Conservation (phyloP, 2,888 invertebrate genomes). For the Lepeophtheirus nordmannii region DNA sequence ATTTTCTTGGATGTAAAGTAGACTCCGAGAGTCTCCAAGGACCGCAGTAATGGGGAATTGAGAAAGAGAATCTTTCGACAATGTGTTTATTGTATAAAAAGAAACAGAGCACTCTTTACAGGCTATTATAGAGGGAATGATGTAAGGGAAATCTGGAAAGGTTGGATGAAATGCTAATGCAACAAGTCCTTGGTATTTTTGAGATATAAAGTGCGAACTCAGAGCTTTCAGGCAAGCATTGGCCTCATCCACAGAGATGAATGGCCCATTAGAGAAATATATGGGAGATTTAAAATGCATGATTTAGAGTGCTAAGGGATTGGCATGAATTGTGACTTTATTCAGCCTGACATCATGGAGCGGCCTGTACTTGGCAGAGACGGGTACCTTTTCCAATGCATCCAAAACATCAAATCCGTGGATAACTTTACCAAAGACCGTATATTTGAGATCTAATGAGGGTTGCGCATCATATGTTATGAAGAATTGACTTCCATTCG, state of each 20-base stretch:
- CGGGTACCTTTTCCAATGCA: conserved; percentile 82
- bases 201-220: background rate
- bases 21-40: no score
- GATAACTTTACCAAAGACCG: conserved; percentile 86
- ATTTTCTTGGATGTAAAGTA: no score
- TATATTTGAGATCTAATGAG: conserved; percentile 78
- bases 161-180: background rate
- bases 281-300: background rate
- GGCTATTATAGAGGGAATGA: background rate
- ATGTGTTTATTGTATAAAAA: background rate
- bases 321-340: conserved; percentile 87
- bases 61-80: no score
- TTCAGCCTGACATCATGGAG: conserved; percentile 77
- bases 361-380: conserved; percentile 79
- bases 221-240: background rate
- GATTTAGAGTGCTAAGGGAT: conserved; percentile 65
- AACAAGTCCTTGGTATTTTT: background rate
- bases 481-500: conserved; percentile 96
- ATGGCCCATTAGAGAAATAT: background rate
- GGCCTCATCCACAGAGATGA: background rate
- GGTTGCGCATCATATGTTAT: conserved; percentile 80
- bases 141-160: background rate
- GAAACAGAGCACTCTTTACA: background rate
- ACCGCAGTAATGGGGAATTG: no score
- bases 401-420: conserved; percentile 92